Evolutionary conservation across 2,113 vertebrate species (phyloP).

Genomic region (Podocnemis expansa): DNA sequence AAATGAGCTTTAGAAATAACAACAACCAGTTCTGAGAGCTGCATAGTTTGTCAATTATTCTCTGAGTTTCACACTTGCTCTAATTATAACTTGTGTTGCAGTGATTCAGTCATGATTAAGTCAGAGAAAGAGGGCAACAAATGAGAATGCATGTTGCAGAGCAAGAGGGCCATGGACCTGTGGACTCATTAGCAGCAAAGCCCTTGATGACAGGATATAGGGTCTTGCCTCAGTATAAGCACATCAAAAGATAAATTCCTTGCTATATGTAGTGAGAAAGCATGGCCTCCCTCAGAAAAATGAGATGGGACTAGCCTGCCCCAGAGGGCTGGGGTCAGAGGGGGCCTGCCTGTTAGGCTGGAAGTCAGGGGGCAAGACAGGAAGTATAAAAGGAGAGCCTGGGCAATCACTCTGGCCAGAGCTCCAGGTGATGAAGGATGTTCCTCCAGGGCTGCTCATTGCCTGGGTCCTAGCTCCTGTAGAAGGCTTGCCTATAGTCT

Average conservation of each 20-base stretch:
- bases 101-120: slow-evolving; percentile 1
- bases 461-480: no score
- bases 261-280: no score
- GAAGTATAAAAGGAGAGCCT: no score
- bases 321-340: no score
- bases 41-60: slow-evolving; percentile 25
- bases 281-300: no score
- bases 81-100: slow-evolving; percentile 6
- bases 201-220: not conserved
- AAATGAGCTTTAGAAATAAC: slow-evolving; percentile 64
- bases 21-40: slow-evolving; percentile 38
- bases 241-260: not conserved
- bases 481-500: no score
- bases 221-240: not conserved
- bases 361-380: no score
- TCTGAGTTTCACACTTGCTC: slow-evolving; percentile 35
- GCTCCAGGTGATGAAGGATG: no score
- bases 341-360: no score
- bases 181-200: not conserved
- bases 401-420: no score
- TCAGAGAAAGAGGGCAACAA: not conserved
- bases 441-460: no score
- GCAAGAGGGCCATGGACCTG: not conserved
- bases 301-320: no score
- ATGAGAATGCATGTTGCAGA: not conserved